These are phyloP conservation scores for Cavia aperea DNA, from an alignment of 2,113 vertebrate genomes.

Conservation along the genomic window DNA sequence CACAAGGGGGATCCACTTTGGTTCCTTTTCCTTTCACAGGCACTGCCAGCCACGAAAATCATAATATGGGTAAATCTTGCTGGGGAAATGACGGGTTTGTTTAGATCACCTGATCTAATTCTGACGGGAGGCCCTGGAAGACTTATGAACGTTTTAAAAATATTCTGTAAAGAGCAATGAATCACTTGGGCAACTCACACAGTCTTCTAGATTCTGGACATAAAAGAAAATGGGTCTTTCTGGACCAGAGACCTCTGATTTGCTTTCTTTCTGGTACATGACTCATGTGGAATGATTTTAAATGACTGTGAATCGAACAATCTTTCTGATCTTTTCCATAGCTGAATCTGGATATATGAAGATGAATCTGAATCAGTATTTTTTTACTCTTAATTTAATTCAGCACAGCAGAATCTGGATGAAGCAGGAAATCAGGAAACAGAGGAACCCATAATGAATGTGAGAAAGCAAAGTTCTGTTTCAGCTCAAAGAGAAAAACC, in stretches of 20 bases:
- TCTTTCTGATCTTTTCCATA: constrained; percentile 39
- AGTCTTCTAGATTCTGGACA: constrained; percentile 32
- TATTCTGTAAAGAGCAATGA: background rate
- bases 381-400: constrained; percentile 51
- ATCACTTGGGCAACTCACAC: constrained; percentile 25
- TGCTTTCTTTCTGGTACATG: constrained; percentile 55
- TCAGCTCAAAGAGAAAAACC: constrained; percentile 52
- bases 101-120: background rate
- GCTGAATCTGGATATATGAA: constrained; percentile 38
- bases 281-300: constrained; percentile 54
- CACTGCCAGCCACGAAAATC: background rate
- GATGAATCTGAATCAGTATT: constrained; percentile 44
- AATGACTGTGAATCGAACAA: constrained; percentile 17
- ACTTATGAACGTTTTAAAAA: background rate
- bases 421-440: constrained; percentile 50
- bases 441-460: constrained; percentile 6
- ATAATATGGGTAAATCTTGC: background rate
- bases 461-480: constrained; percentile 33
- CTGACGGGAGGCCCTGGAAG: background rate
- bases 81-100: background rate
- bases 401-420: constrained; percentile 47
- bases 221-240: constrained; percentile 29
- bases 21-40: background rate
- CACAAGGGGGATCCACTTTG: background rate
- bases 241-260: constrained; percentile 57